A percentile compares a stretch with the other conserved stretches of the same genome.
phyloP scores from a whole-genome alignment of 2,888 invertebrate genomes.

The Germaria angustata region DNA sequence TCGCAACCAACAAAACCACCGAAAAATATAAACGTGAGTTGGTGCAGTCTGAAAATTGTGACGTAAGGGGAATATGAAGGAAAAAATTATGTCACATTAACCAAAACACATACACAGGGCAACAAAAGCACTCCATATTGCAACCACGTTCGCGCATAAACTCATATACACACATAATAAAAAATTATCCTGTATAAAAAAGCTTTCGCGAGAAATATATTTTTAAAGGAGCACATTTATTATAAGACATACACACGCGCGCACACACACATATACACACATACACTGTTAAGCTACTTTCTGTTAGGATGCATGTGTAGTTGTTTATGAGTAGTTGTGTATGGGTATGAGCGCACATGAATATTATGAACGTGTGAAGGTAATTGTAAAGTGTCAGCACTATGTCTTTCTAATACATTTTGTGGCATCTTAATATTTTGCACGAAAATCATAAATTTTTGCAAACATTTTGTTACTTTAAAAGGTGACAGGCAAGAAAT shows the following conservation, averaged over 20 bases:
- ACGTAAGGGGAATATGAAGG: background rate
- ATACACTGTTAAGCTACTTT: background rate
- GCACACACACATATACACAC: background rate
- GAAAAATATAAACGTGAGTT: conserved; percentile 17
- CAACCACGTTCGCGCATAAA: background rate
- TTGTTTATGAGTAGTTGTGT: background rate
- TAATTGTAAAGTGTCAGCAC: conserved; percentile 56
- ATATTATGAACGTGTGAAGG: background rate
- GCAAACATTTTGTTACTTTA: background rate
- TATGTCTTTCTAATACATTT: conserved; percentile 53
- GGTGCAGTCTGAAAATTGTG: background rate
- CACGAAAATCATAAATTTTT: background rate
- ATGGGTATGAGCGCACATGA: background rate
- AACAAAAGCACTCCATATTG: background rate
- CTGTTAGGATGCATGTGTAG: background rate
- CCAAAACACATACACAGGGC: conserved; percentile 1
- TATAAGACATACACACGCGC: background rate
- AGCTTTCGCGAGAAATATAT: conserved; percentile 1
- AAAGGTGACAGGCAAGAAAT: conserved; percentile 11
- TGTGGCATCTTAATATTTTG: conserved; percentile 11
- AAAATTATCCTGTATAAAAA: too few species aligned
- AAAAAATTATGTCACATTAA: conserved; percentile 41
- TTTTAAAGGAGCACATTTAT: conserved; percentile 21
- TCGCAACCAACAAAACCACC: conserved; percentile 46
- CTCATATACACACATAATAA: background rate